Percentiles rank a stretch among this genome's conserved stretches.
Evolutionary conservation across 1,140 invertebrate species (phyloP).

Genomic region (Drosophila busckii): DNA sequence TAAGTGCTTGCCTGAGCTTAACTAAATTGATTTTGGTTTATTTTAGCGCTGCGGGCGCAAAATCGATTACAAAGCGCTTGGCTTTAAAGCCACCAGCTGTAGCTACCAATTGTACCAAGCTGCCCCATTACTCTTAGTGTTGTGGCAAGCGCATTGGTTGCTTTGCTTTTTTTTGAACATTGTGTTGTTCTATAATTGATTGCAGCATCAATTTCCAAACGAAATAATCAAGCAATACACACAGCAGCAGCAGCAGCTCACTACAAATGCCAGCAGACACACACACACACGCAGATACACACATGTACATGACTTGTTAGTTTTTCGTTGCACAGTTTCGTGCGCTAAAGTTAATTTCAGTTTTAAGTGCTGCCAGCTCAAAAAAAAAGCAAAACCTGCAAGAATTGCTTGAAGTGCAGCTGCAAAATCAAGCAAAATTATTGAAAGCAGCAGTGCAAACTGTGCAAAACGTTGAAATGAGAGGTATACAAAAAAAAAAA

Average conservation of each 20-base stretch:
- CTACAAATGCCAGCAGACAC: conserved; percentile 1
- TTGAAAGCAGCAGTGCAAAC: conserved; percentile 45
- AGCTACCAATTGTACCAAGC: conserved; percentile 22
- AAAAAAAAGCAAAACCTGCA: conserved; percentile 11
- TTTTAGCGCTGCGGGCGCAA: conserved; percentile 47
- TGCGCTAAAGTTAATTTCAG: conserved; percentile 66
- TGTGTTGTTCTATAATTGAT: conserved; percentile 60
- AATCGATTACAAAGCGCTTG: conserved; percentile 61
- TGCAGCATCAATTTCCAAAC: conserved; percentile 69
- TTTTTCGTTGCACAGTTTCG: conserved; percentile 49
- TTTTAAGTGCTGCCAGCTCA: conserved; percentile 66
- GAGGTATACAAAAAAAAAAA: too few relatives aligned
- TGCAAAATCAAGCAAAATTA: conserved; percentile 50
- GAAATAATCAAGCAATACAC: conserved; percentile 66
- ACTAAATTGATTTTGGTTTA: conserved; percentile 74
- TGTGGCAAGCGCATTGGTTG: conserved; percentile 47
- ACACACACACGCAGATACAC: background rate
- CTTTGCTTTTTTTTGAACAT: conserved; percentile 11
- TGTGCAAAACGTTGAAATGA: conserved; percentile 51
- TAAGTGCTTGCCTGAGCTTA: conserved; percentile 33
- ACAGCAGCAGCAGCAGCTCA: conserved; percentile 14
- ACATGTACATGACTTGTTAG: conserved; percentile 33
- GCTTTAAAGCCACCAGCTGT: conserved; percentile 53
- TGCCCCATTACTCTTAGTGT: conserved; percentile 44
- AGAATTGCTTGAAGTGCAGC: conserved; percentile 21